phyloP scores from a whole-genome alignment of 2,888 invertebrate species.

The Rhimphoctona megacephalus region DNA sequence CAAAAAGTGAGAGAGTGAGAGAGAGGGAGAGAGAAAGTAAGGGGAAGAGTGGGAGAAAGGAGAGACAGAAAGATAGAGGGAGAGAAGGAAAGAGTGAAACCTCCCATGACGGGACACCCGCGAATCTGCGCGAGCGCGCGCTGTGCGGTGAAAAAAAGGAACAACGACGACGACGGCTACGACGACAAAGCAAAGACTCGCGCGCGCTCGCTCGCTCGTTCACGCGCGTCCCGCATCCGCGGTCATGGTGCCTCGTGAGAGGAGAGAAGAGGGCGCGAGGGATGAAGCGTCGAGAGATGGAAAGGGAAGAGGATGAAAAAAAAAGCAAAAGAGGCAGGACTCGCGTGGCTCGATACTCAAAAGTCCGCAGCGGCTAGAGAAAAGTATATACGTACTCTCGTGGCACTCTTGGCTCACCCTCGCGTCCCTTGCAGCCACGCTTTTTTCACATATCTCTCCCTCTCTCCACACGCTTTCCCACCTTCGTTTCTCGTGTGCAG shows the following conservation, averaged over 20 bases:
- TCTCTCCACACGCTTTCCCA: conserved; percentile 26
- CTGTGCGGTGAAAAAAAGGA: conserved; percentile 65
- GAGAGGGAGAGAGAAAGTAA: conserved; percentile 17
- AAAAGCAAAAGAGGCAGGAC: conserved; percentile 59
- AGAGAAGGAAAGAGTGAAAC: conserved; percentile 9
- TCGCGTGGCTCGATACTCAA: conserved; percentile 73
- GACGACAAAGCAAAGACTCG: conserved; percentile 63
- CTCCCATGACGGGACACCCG: conserved; percentile 57
- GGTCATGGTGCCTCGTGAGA: conserved; percentile 59
- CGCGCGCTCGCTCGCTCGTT: conserved; percentile 40
- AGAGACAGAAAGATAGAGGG: neutral
- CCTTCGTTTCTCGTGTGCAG: conserved; percentile 12
- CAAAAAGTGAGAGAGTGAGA: conserved; percentile 3
- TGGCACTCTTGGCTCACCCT: conserved; percentile 53
- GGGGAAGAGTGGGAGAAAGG: conserved; percentile 12
- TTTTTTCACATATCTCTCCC: conserved; percentile 51
- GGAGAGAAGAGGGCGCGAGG: conserved; percentile 65
- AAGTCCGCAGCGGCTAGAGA: conserved; percentile 64
- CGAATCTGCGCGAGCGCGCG: conserved; percentile 67
- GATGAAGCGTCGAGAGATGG: conserved; percentile 66
- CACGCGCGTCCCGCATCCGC: conserved; percentile 22
- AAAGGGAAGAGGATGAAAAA: conserved; percentile 47
- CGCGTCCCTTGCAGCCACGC: conserved; percentile 35
- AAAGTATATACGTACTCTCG: conserved; percentile 32
- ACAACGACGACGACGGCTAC: conserved; percentile 35